These are phyloP conservation scores for Smutsia temminckii DNA, from an alignment of 2,797 vertebrate genomes.

Conservation along the genomic window DNA sequence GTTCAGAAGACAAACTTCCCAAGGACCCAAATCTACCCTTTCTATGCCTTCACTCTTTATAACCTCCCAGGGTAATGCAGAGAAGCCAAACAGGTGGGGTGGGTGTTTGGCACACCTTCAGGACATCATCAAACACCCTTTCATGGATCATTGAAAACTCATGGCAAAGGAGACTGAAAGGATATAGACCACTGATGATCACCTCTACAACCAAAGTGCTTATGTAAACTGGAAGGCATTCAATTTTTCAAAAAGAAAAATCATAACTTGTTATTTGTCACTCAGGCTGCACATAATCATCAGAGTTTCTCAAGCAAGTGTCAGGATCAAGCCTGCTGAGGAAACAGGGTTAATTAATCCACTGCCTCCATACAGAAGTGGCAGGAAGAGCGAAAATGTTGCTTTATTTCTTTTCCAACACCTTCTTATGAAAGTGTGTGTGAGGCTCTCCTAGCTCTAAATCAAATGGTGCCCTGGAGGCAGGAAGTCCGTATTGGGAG, in stretches of 20 bases:
- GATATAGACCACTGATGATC: background rate
- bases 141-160: slow-evolving; percentile 28
- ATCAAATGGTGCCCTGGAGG: slow-evolving; percentile 32
- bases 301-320: background rate
- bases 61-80: background rate
- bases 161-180: slow-evolving; percentile 33
- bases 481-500: slow-evolving; percentile 52
- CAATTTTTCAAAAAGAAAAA: slow-evolving; percentile 20
- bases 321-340: background rate
- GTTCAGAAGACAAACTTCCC: background rate
- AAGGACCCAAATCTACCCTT: background rate
- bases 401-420: slow-evolving; percentile 18
- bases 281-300: slow-evolving; percentile 1
- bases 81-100: background rate
- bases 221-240: background rate
- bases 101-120: background rate
- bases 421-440: background rate
- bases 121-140: slow-evolving; percentile 15
- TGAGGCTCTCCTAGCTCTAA: slow-evolving; percentile 41
- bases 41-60: background rate
- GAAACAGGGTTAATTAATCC: slow-evolving; percentile 50
- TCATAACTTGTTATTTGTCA: slow-evolving; percentile 41
- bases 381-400: slow-evolving; percentile 12
- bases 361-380: background rate
- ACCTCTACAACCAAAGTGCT: background rate